Conservation (phyloP, 2,888 invertebrate genomes). For the Cylloceria caligata region DNA sequence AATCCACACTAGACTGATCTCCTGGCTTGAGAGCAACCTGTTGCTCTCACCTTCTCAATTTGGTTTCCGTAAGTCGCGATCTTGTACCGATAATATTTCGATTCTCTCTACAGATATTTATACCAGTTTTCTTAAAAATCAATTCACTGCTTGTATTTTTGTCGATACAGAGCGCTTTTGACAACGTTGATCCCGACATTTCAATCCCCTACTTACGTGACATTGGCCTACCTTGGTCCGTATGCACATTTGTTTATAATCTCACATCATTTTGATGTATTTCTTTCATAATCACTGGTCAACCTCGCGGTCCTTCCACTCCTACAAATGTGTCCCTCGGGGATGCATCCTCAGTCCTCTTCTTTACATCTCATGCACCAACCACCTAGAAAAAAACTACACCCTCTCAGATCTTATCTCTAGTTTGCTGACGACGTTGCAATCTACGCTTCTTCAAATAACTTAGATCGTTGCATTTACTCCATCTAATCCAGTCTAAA, state of each 20-base stretch:
- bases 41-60: not conserved
- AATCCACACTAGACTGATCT: not conserved
- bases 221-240: not conserved
- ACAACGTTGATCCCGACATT: slow-evolving; percentile 35
- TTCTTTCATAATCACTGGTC: not conserved
- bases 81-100: not conserved
- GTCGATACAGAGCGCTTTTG: slow-evolving; percentile 37
- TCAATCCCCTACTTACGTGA: not conserved
- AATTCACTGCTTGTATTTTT: not conserved
- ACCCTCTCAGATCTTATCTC: not conserved
- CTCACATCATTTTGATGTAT: not conserved
- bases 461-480: too few species aligned
- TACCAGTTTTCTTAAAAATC: slow-evolving; percentile 10
- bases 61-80: not conserved
- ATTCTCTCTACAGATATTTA: slow-evolving; percentile 3
- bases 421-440: not conserved
- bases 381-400: too few species aligned
- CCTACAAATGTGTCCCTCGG: not conserved
- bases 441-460: not conserved
- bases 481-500: too few species aligned
- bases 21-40: not conserved
- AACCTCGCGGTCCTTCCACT: not conserved
- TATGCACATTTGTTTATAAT: slow-evolving; percentile 22
- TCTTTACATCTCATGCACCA: slow-evolving; percentile 7
- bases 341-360: slow-evolving; percentile 11